phyloP scores from a whole-genome alignment of 2,797 vertebrate species.

The Melanotaenia boesemani region DNA sequence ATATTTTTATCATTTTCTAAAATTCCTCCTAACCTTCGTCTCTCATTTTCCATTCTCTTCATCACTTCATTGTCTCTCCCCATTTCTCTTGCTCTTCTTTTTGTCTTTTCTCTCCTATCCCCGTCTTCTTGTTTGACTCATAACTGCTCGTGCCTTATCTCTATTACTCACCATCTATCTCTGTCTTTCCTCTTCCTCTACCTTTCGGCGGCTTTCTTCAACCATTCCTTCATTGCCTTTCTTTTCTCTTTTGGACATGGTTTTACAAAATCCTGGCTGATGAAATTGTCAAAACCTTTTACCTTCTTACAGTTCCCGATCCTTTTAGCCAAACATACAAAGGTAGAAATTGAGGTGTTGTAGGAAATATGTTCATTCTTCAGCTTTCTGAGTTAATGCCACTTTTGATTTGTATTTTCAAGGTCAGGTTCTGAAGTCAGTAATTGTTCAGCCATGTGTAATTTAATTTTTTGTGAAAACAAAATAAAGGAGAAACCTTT shows the following conservation, averaged over 20 bases:
- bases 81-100: conserved; percentile 37
- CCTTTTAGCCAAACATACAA: not conserved
- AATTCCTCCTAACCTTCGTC: conserved; percentile 16
- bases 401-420: not conserved
- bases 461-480: not conserved
- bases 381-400: not conserved
- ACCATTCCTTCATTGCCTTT: not conserved
- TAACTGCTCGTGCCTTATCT: conserved; percentile 24
- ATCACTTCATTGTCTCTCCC: conserved; percentile 42
- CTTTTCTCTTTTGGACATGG: not conserved
- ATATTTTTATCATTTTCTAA: conserved; percentile 44
- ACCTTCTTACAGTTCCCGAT: not conserved
- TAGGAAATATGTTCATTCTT: not conserved
- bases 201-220: conserved; percentile 20
- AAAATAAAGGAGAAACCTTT: not conserved
- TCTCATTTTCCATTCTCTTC: conserved; percentile 48
- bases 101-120: conserved; percentile 39
- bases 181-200: conserved; percentile 34
- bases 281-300: conserved; percentile 3
- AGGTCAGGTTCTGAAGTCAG: not conserved
- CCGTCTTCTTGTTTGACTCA: conserved; percentile 49
- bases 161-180: conserved; percentile 49
- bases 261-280: not conserved
- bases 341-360: not conserved
- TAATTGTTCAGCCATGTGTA: not conserved